Conservation (phyloP, 2,888 invertebrate species). For the Keiferia lycopersicella region DNA sequence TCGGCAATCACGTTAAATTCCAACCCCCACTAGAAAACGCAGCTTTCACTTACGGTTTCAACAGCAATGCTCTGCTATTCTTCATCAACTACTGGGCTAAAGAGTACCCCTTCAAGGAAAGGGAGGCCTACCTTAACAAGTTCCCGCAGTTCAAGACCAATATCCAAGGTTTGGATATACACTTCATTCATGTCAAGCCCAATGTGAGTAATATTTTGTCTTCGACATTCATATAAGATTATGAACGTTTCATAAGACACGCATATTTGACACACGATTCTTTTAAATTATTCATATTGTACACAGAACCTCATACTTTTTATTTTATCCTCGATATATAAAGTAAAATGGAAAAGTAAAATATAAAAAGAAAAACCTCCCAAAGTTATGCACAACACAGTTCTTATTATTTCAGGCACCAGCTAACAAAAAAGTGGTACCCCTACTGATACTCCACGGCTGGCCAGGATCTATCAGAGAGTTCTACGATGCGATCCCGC, state of each 20-base stretch:
- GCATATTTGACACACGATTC: too few relatives aligned
- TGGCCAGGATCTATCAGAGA: conserved; percentile 89
- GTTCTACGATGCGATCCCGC: conserved; percentile 84
- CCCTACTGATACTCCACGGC: conserved; percentile 86
- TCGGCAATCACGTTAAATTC: conserved; percentile 50
- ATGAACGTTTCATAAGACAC: too few relatives aligned
- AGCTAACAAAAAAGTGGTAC: conserved; percentile 62
- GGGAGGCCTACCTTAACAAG: conserved; percentile 85
- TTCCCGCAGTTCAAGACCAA: conserved; percentile 89
- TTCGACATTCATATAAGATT: background rate
- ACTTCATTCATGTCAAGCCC: conserved; percentile 24
- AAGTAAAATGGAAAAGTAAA: too few relatives aligned
- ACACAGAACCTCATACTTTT: too few relatives aligned
- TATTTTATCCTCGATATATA: too few relatives aligned
- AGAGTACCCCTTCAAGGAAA: conserved; percentile 82
- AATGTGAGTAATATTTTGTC: conserved; percentile 23
- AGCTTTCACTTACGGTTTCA: conserved; percentile 91
- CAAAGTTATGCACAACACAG: background rate
- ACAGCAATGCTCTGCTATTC: conserved; percentile 82
- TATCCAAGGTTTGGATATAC: conserved; percentile 87
- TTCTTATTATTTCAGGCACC: background rate
- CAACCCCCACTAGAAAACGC: conserved; percentile 84
- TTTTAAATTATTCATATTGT: too few relatives aligned
- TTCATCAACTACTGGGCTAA: conserved; percentile 89
- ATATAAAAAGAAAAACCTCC: too few relatives aligned